Conservation (phyloP, 2,113 vertebrate species). For the Antechinus stuartii region DNA sequence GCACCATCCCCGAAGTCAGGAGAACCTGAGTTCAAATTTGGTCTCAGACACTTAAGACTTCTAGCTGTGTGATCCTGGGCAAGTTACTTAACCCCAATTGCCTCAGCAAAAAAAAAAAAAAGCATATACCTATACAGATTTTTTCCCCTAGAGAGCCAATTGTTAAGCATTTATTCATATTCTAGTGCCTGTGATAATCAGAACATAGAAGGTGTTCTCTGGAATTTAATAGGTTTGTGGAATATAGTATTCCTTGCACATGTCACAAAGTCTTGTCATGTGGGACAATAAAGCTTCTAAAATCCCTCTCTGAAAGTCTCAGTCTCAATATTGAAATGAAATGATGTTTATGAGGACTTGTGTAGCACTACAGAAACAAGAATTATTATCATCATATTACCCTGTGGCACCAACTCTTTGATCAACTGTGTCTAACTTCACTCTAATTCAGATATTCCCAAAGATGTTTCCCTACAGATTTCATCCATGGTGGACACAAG, state of each 20-base stretch:
- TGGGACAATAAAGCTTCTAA: neutral
- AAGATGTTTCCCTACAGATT: neutral
- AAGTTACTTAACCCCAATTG: too few relatives aligned
- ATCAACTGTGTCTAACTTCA: neutral
- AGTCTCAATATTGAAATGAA: neutral
- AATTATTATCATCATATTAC: neutral
- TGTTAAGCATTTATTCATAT: neutral
- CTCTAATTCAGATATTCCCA: neutral
- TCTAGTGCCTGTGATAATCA: neutral
- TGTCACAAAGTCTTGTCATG: neutral
- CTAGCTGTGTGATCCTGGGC: too few relatives aligned
- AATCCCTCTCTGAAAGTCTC: neutral
- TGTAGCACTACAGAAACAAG: neutral
- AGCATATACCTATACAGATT: too few relatives aligned
- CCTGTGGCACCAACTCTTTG: neutral
- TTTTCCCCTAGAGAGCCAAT: neutral
- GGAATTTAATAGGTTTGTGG: neutral
- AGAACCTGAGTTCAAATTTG: too few relatives aligned
- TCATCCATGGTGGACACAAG: too few relatives aligned
- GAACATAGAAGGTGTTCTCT: neutral
- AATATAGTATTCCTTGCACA: neutral
- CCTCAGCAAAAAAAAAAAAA: too few relatives aligned
- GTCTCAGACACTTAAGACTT: too few relatives aligned
- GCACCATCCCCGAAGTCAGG: too few relatives aligned
- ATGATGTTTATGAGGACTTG: neutral